Conservation (phyloP, 2,113 vertebrate genomes). For the Trinectes maculatus region DNA sequence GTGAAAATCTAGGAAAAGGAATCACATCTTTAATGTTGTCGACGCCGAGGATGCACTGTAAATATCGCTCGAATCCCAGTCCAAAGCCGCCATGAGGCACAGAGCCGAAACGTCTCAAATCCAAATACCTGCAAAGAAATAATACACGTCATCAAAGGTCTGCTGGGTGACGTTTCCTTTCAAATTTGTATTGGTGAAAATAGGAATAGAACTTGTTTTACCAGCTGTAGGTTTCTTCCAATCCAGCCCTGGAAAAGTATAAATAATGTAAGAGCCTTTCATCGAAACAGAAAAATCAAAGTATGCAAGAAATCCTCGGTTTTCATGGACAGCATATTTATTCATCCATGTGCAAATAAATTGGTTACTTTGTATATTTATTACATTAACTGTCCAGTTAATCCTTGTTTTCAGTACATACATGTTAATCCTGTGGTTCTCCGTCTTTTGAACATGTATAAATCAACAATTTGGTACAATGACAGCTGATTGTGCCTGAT, state of each 20-base stretch:
- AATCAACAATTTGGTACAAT: no score
- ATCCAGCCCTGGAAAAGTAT: constrained; percentile 82
- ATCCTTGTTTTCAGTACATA: no score
- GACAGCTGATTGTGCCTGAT: background rate
- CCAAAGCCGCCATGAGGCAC: constrained; percentile 96
- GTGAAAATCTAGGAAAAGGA: constrained; percentile 93
- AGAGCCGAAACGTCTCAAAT: constrained; percentile 92
- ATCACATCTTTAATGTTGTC: constrained; percentile 98
- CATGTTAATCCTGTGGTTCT: no score
- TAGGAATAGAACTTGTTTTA: constrained; percentile 70
- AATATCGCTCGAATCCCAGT: constrained; percentile 96
- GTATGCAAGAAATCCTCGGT: background rate
- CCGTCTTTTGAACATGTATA: no score
- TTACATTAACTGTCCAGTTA: no score
- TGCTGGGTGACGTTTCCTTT: background rate
- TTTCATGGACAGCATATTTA: no score
- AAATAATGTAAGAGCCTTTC: background rate
- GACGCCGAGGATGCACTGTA: constrained; percentile 92
- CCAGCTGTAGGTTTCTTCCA: constrained; percentile 90
- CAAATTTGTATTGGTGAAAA: background rate
- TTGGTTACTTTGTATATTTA: no score
- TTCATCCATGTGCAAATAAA: no score
- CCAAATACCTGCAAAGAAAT: constrained; percentile 89
- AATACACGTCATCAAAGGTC: background rate
- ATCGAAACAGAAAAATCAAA: background rate